Evolutionary conservation across 2,888 invertebrate species (phyloP), one percentile per base, ranked within the genome.

Genomic region (Nasonia oneida): DNA sequence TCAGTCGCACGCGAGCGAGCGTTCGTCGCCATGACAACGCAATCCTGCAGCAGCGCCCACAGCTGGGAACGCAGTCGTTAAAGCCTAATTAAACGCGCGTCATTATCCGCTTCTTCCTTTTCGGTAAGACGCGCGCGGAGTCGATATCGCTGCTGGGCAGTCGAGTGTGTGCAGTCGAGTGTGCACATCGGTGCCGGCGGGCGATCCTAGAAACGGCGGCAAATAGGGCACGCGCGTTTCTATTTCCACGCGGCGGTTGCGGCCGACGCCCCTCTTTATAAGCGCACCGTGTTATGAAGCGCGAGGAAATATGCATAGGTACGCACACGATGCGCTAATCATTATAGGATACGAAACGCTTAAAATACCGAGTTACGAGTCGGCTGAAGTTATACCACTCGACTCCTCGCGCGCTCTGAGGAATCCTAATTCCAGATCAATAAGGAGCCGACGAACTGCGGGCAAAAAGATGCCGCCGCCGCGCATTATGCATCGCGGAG

Each of bases 71-170:
- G 39, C 71, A 70, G 61, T 42, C 73, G 61, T 73, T 73, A 53
- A 47, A 53, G 73, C 42, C 67, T 76, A 76, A 82, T 82, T 82
- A 82, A 82, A 75, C 18, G 39, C 37, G n/a, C 15, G 50, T 75
- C 50, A 75, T 82, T 76, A 67, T 42, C 53, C 73, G 73, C 61
- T 39, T 15, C 15, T 71, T 57, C 67, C 67, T 53, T 76, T 76
- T 33, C 57, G 50, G 6, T 14, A 1, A 67, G 15, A n/a, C 14
- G 14, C 71, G 53, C 50, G 71, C 14, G 37, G 50, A 80, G 12
- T 29, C 50, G 23, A 80, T 71, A 71, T 53, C 29, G 71, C 71
- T 15, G 64, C 29, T 23, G n/a, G 79, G 67, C 23, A 23, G 23
- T 23, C 23, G 23, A 23, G 23, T 23, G 70, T 79, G 79, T 50